Percentiles rank a stretch among this genome's conserved stretches.
phyloP scores from a whole-genome alignment of 1,140 invertebrate genomes.

The Aporrectodea caliginosa region DNA sequence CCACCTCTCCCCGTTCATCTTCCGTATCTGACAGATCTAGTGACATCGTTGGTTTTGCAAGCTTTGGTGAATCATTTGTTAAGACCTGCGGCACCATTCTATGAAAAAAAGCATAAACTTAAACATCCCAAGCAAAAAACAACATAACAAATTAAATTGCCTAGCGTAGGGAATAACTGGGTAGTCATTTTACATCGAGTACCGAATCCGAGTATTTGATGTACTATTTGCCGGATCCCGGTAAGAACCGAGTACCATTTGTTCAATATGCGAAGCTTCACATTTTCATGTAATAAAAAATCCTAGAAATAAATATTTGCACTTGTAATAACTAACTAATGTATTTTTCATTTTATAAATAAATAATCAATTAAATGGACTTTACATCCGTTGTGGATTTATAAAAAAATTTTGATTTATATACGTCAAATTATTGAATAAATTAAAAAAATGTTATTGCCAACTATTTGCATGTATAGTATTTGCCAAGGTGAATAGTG shows the following conservation, averaged over 20 bases:
- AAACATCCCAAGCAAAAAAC: neutral
- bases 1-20: neutral
- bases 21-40: neutral
- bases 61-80: neutral
- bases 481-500: too few relatives aligned
- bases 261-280: neutral
- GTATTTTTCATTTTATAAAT: too few relatives aligned
- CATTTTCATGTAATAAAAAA: too few relatives aligned
- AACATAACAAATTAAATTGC: neutral
- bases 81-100: neutral
- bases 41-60: neutral
- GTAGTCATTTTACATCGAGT: neutral
- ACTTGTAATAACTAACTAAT: too few relatives aligned
- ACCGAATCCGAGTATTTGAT: neutral
- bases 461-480: too few relatives aligned
- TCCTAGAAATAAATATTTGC: too few relatives aligned
- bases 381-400: too few relatives aligned
- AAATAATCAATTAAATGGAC: too few relatives aligned
- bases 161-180: neutral
- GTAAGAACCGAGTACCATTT: neutral
- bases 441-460: too few relatives aligned
- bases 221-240: neutral
- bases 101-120: neutral
- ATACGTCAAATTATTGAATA: too few relatives aligned
- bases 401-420: too few relatives aligned